Conservation (phyloP, 2,888 invertebrate species). For the Tetranychus truncatus region DNA sequence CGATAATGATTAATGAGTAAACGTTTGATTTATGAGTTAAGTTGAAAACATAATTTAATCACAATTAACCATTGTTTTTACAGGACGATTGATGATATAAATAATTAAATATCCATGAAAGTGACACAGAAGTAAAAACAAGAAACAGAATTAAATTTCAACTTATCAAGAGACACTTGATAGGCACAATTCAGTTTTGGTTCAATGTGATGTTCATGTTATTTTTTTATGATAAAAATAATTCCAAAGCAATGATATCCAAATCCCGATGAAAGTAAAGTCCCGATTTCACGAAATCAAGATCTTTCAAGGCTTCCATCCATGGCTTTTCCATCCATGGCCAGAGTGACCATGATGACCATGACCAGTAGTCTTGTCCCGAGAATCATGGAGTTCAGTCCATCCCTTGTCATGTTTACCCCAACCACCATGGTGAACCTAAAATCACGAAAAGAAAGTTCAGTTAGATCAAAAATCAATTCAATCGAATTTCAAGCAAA, state of each 20-base stretch:
- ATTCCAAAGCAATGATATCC: neutral
- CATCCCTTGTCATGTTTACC: constrained; percentile 2
- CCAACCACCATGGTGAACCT: constrained; percentile 4
- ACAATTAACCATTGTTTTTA: no score
- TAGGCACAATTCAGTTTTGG: no score
- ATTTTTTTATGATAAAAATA: neutral
- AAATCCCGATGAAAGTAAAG: neutral
- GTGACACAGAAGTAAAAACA: no score
- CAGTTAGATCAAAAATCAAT: neutral
- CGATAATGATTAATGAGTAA: no score
- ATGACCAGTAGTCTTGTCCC: neutral
- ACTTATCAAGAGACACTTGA: no score
- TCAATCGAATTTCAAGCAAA: neutral
- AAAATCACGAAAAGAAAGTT: neutral
- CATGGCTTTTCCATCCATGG: neutral
- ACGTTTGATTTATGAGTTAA: no score
- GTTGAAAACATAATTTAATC: no score
- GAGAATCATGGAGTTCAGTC: constrained; percentile 2
- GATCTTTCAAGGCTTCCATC: neutral
- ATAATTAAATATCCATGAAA: no score
- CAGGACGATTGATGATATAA: no score
- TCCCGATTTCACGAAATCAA: neutral
- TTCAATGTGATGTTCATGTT: no score
- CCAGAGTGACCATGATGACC: neutral
- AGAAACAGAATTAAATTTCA: no score